Percentiles rank a stretch among this genome's conserved stretches.
These are phyloP conservation scores for Halichondria panicea DNA, from an alignment of 37 sponge, comb jelly and placozoan genomes.

Conservation along the genomic window DNA sequence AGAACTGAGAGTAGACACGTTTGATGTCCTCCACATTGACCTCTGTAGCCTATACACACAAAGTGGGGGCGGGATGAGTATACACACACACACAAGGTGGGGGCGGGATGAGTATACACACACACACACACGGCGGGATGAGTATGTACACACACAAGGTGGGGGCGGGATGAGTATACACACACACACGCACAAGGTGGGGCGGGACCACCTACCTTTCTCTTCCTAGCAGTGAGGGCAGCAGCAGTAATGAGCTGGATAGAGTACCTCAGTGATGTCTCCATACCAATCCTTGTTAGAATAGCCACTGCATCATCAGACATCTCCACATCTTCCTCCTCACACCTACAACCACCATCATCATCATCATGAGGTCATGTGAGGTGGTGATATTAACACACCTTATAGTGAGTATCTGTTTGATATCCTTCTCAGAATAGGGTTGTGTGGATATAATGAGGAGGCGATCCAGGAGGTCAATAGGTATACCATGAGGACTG, in stretches of 20 bases:
- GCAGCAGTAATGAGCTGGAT: slow-evolving; percentile 98
- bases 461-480: slow-evolving; percentile 94
- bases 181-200: background rate
- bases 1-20: slow-evolving; percentile 91
- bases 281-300: slow-evolving; percentile 91
- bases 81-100: background rate
- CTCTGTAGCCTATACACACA: slow-evolving; percentile 73
- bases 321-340: slow-evolving; percentile 99
- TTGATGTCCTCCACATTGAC: slow-evolving; percentile 97
- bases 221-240: slow-evolving; percentile 84
- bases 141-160: slow-evolving; percentile 27
- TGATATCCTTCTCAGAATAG: slow-evolving; percentile 90
- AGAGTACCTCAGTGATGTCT: slow-evolving; percentile 94
- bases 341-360: too few relatives aligned
- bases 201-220: slow-evolving; percentile 66
- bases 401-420: slow-evolving; percentile 92
- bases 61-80: background rate
- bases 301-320: slow-evolving; percentile 90
- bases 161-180: background rate
- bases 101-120: background rate
- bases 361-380: too few relatives aligned
- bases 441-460: slow-evolving; percentile 96
- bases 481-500: slow-evolving; percentile 97
- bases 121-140: too few relatives aligned
- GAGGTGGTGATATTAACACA: background rate